Conservation (phyloP, 1,140 invertebrate species). For the Euwallacea similis region DNA sequence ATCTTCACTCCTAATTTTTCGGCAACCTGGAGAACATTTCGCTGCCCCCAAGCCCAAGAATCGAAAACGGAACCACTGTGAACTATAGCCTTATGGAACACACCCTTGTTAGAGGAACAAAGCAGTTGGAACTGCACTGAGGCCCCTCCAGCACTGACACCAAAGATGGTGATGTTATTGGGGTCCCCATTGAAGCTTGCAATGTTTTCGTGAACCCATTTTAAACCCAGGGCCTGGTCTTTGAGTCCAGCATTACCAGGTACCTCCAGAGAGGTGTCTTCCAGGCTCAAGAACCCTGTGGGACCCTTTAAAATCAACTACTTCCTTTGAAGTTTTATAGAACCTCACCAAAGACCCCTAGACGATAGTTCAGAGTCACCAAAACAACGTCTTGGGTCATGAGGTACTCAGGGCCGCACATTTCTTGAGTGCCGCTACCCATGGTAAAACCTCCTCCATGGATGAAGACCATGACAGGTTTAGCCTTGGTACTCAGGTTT, state of each 20-base stretch:
- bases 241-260: conserved; percentile 66
- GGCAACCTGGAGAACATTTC: conserved; percentile 51
- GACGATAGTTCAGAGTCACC: conserved; percentile 57
- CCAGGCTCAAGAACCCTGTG: conserved; percentile 59
- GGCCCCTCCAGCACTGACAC: conserved; percentile 61
- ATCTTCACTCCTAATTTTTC: conserved; percentile 39
- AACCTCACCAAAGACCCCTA: conserved; percentile 54
- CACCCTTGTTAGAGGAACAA: conserved; percentile 61
- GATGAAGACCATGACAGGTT: conserved; percentile 67
- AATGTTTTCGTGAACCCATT: conserved; percentile 66
- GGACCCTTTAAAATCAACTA: conserved; percentile 1
- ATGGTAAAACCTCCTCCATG: conserved; percentile 65
- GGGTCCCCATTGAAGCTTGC: conserved; percentile 62
- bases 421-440: conserved; percentile 58
- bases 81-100: conserved; percentile 64
- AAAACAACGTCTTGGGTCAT: conserved; percentile 59
- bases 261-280: conserved; percentile 47
- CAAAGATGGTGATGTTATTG: conserved; percentile 64
- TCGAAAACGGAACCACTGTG: conserved; percentile 63
- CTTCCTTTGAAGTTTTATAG: too few relatives aligned
- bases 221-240: conserved; percentile 62
- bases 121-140: conserved; percentile 56
- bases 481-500: conserved; percentile 40
- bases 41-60: conserved; percentile 55
- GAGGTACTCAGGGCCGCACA: conserved; percentile 64